A percentile compares a stretch with the other conserved stretches of the same genome.
Evolutionary conservation across 2,113 vertebrate species (phyloP).

Genomic region (Xiphorhynchus elegans): DNA sequence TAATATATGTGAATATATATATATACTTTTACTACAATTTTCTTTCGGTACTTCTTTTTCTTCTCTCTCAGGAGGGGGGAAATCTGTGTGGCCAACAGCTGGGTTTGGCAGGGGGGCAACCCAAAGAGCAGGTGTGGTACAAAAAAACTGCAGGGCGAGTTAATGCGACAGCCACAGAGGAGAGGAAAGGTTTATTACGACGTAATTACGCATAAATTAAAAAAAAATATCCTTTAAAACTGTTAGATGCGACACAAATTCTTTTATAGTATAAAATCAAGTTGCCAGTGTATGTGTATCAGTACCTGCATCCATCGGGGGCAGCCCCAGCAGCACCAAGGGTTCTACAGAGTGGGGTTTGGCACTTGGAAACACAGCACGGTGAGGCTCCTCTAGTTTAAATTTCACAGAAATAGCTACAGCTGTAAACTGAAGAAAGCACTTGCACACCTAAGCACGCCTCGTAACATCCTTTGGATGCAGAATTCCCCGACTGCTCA

Average conservation of each 20-base stretch:
- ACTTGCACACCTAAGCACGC: not conserved
- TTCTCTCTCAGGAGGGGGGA: no score
- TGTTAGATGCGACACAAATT: slow-evolving; percentile 85
- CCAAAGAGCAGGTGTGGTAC: not conserved
- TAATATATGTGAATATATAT: no score
- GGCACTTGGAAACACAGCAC: not conserved
- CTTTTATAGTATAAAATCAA: slow-evolving; percentile 82
- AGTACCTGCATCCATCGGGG: slow-evolving; percentile 65
- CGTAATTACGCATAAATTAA: slow-evolving; percentile 85
- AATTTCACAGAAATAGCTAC: not conserved
- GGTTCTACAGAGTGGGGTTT: not conserved
- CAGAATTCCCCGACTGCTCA: not conserved
- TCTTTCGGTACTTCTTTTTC: no score
- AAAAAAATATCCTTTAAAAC: slow-evolving; percentile 59
- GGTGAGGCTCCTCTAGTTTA: not conserved
- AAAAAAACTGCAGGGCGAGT: not conserved
- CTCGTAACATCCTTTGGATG: not conserved
- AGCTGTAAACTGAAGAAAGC: not conserved
- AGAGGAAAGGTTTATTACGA: slow-evolving; percentile 43
- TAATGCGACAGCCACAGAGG: not conserved
- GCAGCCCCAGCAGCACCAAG: slow-evolving; percentile 5
- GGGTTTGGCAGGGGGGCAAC: no score
- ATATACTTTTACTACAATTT: no score
- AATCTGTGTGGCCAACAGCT: no score
- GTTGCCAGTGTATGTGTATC: slow-evolving; percentile 91